phyloP scores from a whole-genome alignment of 2,888 invertebrate genomes.

The Tridacna crocea region DNA sequence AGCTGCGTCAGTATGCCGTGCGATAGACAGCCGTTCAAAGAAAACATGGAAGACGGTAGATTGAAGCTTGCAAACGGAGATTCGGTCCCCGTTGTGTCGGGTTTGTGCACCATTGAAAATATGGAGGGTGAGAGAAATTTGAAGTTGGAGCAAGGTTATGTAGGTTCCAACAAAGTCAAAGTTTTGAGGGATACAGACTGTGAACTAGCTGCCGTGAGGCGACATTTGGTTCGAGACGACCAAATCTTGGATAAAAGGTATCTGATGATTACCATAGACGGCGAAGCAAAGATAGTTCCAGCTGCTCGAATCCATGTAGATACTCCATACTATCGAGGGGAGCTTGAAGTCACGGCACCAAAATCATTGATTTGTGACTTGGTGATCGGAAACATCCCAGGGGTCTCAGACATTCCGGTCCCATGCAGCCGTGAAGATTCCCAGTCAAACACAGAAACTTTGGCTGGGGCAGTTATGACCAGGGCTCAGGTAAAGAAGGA shows the following conservation, averaged over 20 bases:
- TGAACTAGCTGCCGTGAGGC: no score
- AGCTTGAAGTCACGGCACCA: background rate
- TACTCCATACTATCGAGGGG: background rate
- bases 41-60: background rate
- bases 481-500: no score
- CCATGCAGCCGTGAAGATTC: no score
- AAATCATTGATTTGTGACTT: constrained; percentile 4
- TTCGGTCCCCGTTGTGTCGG: background rate
- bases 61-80: background rate
- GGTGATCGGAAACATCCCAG: background rate
- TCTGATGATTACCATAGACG: constrained; percentile 9
- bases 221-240: no score
- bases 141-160: background rate
- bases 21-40: background rate
- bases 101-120: background rate
- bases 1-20: background rate
- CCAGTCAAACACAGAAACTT: no score
- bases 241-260: no score
- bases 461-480: no score
- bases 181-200: no score
- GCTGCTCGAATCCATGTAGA: background rate
- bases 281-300: background rate
- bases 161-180: no score
- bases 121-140: background rate
- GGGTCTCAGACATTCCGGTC: background rate